A percentile compares a stretch with the other conserved stretches of the same genome.
Conservation (phyloP, 1,140 invertebrate genomes). For the Meteorus sp. region DNA sequence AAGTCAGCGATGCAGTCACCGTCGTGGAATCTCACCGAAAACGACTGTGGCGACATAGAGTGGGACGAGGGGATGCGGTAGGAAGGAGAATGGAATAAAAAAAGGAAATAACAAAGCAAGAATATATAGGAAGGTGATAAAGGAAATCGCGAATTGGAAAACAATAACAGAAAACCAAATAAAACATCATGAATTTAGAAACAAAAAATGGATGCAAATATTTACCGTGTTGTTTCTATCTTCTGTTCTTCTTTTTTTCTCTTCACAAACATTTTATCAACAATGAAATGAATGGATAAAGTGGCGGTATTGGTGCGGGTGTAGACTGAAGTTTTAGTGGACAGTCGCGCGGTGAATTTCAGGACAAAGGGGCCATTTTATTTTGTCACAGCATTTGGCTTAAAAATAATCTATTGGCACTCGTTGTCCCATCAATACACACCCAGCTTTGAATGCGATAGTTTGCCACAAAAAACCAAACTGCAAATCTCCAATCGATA, state of each 20-base stretch:
- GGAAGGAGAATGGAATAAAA: background rate
- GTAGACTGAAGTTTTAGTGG: no score
- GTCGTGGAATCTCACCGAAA: constrained; percentile 32
- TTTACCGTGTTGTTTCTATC: no score
- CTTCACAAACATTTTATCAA: background rate
- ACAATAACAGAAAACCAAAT: no score
- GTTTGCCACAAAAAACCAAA: constrained; percentile 6
- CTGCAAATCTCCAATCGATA: background rate
- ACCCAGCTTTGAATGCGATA: background rate
- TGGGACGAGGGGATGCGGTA: background rate
- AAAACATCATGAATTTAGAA: no score
- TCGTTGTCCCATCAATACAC: constrained; percentile 15
- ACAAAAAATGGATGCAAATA: no score
- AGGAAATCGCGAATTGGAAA: no score
- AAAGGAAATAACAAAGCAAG: constrained; percentile 27
- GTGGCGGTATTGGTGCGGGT: constrained; percentile 21
- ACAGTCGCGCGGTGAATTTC: no score
- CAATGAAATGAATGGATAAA: constrained; percentile 39
- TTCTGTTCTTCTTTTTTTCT: constrained; percentile 30
- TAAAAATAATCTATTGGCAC: constrained; percentile 48
- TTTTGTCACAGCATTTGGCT: constrained; percentile 39
- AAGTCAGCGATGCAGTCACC: constrained; percentile 38
- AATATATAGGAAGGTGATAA: no score
- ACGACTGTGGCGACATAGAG: constrained; percentile 12
- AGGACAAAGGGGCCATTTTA: constrained; percentile 46